A percentile compares a stretch with the other conserved stretches of the same genome.
phyloP scores from a whole-genome alignment of 1,140 invertebrate species.

The Rhopalosiphum padi region DNA sequence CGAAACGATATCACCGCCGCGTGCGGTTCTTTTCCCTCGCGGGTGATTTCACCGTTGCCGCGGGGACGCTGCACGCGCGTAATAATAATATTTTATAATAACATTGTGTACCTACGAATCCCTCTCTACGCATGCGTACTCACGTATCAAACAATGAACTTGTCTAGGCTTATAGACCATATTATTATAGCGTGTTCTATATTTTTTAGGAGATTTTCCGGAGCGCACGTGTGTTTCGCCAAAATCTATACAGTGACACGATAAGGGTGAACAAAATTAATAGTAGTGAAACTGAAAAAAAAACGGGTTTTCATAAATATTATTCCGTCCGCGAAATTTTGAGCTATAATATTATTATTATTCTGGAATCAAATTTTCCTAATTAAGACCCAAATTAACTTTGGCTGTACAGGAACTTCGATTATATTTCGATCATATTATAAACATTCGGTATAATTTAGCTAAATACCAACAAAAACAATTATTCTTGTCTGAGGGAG shows the following conservation, averaged over 20 bases:
- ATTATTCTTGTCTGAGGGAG: not conserved
- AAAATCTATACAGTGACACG: not conserved
- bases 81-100: constrained; percentile 21
- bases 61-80: not conserved
- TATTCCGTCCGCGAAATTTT: too few relatives aligned
- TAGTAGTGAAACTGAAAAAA: not conserved
- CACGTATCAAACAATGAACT: not conserved
- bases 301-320: not conserved
- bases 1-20: not conserved
- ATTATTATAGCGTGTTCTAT: not conserved
- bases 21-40: not conserved
- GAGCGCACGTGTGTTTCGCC: not conserved
- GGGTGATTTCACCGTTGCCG: not conserved
- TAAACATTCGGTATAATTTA: too few relatives aligned
- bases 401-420: too few relatives aligned
- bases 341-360: too few relatives aligned
- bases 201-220: not conserved
- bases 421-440: too few relatives aligned
- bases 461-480: too few relatives aligned
- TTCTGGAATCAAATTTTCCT: too few relatives aligned
- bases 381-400: too few relatives aligned
- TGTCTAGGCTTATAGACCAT: not conserved
- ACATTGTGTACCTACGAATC: not conserved
- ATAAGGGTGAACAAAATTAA: not conserved
- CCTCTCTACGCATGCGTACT: not conserved